A percentile compares a stretch with the other conserved stretches of the same genome.
Evolutionary conservation across 2,113 vertebrate species (phyloP).

Genomic region (Ptyas mucosa): DNA sequence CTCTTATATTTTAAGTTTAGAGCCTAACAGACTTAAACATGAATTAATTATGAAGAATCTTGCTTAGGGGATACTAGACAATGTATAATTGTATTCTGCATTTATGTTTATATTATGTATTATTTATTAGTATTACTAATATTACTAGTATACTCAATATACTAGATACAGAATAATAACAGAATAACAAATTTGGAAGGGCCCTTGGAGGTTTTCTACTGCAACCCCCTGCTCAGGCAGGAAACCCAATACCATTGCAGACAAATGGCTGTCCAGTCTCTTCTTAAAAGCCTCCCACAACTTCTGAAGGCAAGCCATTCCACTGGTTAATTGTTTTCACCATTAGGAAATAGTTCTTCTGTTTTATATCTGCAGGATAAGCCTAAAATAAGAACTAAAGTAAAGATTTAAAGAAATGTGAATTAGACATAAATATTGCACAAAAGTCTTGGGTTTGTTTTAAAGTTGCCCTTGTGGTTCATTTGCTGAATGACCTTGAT

Average conservation of each 20-base stretch:
- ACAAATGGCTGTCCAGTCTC: background rate
- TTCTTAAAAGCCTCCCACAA: background rate
- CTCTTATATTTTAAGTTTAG: background rate
- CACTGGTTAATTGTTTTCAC: background rate
- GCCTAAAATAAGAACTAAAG: background rate
- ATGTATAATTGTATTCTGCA: background rate
- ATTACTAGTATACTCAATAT: background rate
- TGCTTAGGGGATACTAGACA: background rate
- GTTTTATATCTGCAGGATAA: background rate
- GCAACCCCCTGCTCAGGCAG: background rate
- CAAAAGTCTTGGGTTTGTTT: background rate
- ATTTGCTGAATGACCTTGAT: conserved; percentile 30
- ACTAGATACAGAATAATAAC: background rate
- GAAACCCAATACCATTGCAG: background rate
- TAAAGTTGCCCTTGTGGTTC: background rate
- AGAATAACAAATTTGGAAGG: background rate
- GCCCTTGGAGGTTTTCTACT: background rate
- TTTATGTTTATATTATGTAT: background rate
- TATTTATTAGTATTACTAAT: background rate
- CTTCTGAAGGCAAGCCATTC: background rate
- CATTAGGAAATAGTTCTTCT: background rate
- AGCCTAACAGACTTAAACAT: background rate
- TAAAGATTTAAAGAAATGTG: background rate
- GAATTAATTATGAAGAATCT: background rate
- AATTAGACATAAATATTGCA: background rate